Base-by-base conservation (phyloP, 30 jellyfish, hydroid and myxozoan species). In the Aurelia coerulea region DNA sequence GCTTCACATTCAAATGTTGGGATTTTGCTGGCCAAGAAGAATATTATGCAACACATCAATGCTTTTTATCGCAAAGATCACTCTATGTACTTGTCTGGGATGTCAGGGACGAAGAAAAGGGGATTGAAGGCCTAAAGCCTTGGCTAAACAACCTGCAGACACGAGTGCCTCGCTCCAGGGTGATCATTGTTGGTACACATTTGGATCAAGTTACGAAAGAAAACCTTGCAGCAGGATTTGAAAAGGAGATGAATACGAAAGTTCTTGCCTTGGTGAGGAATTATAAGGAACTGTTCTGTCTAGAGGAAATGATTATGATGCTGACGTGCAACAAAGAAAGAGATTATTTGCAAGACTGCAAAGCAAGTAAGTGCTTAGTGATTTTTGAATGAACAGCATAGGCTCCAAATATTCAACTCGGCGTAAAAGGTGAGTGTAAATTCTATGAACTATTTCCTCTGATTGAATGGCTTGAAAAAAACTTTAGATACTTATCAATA, bases 1-100 rank as follows among this genome's bases (percentile, higher is more conserved):
- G 72, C 0, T 89, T 62, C 59, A 66, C 87, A 2, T 94, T 94
- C 87, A 91, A 93, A 49, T 96, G 91, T 65, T 94, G 99, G 99
- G 99, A 94, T 65, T 94, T 94, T 84, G 99, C 97, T 58, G 99
- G 99, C 37, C 97, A 94, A 42, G 97, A 90, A 42, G 99, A 94
- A 41, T 94, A 94, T 68, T 94, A 88, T 39, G 96, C 99, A 16
- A 94, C 99, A 2, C 99, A 94, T 65, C 99, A 94, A 49, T 88
- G 97, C 81, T 94, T 94, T 66, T 68, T 94, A 42, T 94, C 99
- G 14, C 86, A 86, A 49, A 84, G 99, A 42, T 88, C 99, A 11
- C 72, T 94, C 54, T 94, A 94, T 71, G 33, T 94, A 63, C 74
- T 94, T 0, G 91, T 94, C 18, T 94, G 99, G 99, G 88, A 83